Evolutionary conservation across 2,113 vertebrate genomes (phyloP).

Genomic region (Mus musculus): GRCm39 chr7:142166001-142166500

Average conservation of each 20-base stretch:
- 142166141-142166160: background rate
- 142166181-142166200: background rate
- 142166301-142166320: fast-evolving
- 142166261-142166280: background rate
- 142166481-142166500: background rate
- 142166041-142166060: background rate
- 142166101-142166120: fast-evolving
- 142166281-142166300: fast-evolving
- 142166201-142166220: background rate
- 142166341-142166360: background rate
- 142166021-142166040: fast-evolving
- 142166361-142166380: background rate
- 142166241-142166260: fast-evolving
- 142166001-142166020: background rate
- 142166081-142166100: background rate
- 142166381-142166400: background rate
- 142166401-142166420: background rate
- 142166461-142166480: background rate
- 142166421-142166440: too few species aligned
- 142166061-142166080: fast-evolving
- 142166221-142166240: background rate
- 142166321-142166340: background rate
- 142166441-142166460: background rate
- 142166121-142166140: background rate
- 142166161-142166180: background rate